Conservation (phyloP, 92 coral and sea anemone species). For the Montipora capitata region DNA sequence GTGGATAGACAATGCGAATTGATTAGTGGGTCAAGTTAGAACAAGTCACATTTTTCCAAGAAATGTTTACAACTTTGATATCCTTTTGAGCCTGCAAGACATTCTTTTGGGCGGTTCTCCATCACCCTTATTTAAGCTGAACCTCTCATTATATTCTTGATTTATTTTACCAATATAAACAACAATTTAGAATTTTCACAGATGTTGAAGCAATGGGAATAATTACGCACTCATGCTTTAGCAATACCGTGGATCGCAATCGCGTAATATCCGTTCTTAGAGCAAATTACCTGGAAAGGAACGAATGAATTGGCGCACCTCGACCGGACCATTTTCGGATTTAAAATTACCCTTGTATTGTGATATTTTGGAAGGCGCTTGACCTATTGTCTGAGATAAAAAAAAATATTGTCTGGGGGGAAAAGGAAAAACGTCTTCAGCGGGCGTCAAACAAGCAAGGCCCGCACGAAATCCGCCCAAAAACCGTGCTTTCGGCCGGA, state of each 20-base stretch:
- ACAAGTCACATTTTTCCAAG: neutral
- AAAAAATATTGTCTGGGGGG: neutral
- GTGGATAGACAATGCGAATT: neutral
- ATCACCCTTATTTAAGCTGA: no score
- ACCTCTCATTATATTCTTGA: neutral
- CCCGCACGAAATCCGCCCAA: neutral
- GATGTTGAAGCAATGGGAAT: neutral
- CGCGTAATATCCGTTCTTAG: neutral
- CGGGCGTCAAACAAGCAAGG: neutral
- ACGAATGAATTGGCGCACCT: neutral
- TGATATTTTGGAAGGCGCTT: neutral
- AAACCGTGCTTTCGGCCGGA: slow-evolving; percentile 5
- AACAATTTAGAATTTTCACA: neutral
- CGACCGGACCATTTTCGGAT: slow-evolving; percentile 23
- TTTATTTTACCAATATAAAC: neutral
- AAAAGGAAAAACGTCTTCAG: neutral
- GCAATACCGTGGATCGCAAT: neutral
- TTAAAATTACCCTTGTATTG: neutral
- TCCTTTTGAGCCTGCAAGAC: no score
- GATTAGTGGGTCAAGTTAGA: neutral
- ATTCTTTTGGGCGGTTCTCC: no score
- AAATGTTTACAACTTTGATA: neutral
- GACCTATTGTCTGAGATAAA: neutral
- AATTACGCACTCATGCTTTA: neutral
- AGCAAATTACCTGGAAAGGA: slow-evolving; percentile 1